Base-by-base conservation (phyloP, 2,888 invertebrate genomes). In the Priocnemis perturbator region DNA sequence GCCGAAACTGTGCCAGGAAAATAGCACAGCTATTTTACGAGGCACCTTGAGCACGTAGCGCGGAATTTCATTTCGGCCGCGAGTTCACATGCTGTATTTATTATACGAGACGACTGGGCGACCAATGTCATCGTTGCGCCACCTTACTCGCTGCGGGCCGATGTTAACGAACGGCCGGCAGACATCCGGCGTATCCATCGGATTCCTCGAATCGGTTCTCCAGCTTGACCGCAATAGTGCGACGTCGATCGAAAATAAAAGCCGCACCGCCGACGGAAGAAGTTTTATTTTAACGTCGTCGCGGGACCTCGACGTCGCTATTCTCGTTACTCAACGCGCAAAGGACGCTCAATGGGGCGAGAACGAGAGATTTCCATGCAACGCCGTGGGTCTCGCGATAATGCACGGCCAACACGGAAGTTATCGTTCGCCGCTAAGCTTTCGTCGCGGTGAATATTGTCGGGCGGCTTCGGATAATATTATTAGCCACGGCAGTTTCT, bases 11-110 rank as follows among this genome's bases (percentile, higher is more conserved):
- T 87, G 87, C 84, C 86, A 86, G 82, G 70, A 78, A 84, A 86
- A 84, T 81, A 78, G 81, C 79, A 71, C 84, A 72, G 81, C 82
- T 84, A 84, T 86, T 85, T 86, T 78, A 85, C 82, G 85, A 81
- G 78, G 71, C 76, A 72, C 85, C 86, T 83, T 83, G 85, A 82
- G 77, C 79, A 72, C 61, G 67, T 59, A 70, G 64, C 73, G 69
- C 69, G 59, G 74, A 78, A 81, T 79, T 84, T 76, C 70, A 74
- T 81, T 78, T 81, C 67, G 67, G 37, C 55, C 67, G 57, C 30
- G 67, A 56, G 37, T 61, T 67, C 67, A 72, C 67, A 52, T 57
- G 58, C 17, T 57, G 55, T 55, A 30, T 21, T 17, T 17, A 50
- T 64, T 67, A 64, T 60, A 26, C 26, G 26, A 50, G 37, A 37